phyloP scores from a whole-genome alignment of 1,140 invertebrate genomes.

The Drosophila tani region DNA sequence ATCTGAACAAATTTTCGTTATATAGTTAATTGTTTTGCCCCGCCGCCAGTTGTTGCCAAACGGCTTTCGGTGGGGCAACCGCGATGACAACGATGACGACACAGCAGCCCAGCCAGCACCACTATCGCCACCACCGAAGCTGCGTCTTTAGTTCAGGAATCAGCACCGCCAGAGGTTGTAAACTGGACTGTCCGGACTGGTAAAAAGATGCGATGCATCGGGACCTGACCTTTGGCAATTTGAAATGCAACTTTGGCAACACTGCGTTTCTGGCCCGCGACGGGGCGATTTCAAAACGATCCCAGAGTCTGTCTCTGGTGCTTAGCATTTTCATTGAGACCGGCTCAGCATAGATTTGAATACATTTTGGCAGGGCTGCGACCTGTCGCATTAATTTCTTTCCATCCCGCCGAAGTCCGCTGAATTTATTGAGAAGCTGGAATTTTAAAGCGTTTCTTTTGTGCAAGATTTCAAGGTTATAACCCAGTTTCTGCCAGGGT shows the following conservation, averaged over 20 bases:
- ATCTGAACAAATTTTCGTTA: constrained; percentile 78
- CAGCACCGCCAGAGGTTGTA: constrained; percentile 13
- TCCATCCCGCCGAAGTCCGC: constrained; percentile 48
- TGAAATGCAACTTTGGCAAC: constrained; percentile 49
- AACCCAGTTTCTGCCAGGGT: constrained; percentile 71
- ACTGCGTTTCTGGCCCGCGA: constrained; percentile 16
- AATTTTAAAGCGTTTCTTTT: constrained; percentile 71
- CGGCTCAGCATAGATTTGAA: constrained; percentile 72
- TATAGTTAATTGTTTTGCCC: constrained; percentile 72
- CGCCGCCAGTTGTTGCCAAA: constrained; percentile 69
- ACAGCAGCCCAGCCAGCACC: constrained; percentile 34
- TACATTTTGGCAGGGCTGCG: constrained; percentile 50
- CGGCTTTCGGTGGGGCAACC: constrained; percentile 71
- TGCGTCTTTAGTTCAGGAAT: neutral
- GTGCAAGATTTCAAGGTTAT: constrained; percentile 73
- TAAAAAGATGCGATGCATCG: constrained; percentile 42
- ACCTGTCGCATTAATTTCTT: constrained; percentile 50
- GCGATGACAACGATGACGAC: constrained; percentile 55
- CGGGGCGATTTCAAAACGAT: constrained; percentile 60
- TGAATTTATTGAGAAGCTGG: constrained; percentile 73
- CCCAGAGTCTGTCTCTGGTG: constrained; percentile 14
- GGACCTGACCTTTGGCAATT: constrained; percentile 76
- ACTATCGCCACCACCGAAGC: no score
- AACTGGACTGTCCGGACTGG: constrained; percentile 41
- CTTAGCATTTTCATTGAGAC: constrained; percentile 72